Evolutionary conservation across 1,140 invertebrate genomes (phyloP), one percentile per base, ranked within the genome.

Genomic region (Lordiphosa clarofinis): DNA sequence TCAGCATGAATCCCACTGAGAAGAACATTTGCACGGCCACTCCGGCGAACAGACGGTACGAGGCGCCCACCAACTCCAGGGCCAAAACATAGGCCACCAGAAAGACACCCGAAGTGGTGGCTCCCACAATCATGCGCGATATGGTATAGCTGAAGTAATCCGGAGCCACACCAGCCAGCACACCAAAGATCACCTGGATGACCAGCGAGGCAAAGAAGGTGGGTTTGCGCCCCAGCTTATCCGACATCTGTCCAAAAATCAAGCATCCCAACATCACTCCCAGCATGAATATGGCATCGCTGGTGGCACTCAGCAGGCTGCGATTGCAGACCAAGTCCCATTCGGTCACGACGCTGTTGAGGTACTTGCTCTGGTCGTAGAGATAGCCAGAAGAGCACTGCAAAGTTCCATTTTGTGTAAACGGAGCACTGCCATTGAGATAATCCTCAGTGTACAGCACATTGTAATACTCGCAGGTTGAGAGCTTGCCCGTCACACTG

Each of bases 261-360:
- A 96, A 92, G 46, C 94, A 95, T 9, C 95, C 95, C 54, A 95
- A 58, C 74, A 96, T 92, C 52, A 95, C 94, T 58, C 96, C 96
- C 60, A 94, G 88, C 94, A 97, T 96, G 87, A 95, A 96, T 28
- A 96, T 72, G 1, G 95, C 92, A 87, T 96, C 94, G 4, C 94
- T 92, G n/a, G 92, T 92, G n/a, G 94, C 93, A 68, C 91, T 90
- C 47, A 95, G 72, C 90, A 92, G 93, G 13, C 92, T 91, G 42
- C 89, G 90, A 35, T 92, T 91, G 88, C 95, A 97, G 4, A 96
- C 94, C 82, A 96, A 89, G 73, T 95, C 87, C 92, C 94, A 97
- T 81, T 94, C 92, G 21, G 92, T 93, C 5, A 93, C 91, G 8
- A 92, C 91, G 61, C 92, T 94, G 56, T 91, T 92, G 66, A 90